A percentile compares a stretch with the other conserved stretches of the same genome.
Conservation (phyloP, 2,888 invertebrate species). For the Pammene fasciana region DNA sequence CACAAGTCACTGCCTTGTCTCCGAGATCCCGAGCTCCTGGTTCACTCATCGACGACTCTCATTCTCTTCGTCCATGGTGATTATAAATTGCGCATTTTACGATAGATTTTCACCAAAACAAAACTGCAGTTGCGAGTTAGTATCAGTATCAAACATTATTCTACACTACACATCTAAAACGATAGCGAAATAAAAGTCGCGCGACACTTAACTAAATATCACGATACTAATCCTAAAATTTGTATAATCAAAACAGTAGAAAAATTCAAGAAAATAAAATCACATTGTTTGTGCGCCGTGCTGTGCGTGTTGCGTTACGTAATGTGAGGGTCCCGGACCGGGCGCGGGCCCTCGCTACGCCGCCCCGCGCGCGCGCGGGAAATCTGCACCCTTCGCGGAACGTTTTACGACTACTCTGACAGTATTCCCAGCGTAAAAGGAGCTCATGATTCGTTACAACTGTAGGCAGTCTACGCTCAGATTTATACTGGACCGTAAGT, state of each 20-base stretch:
- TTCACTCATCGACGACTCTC: conserved; percentile 46
- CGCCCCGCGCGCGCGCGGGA: conserved; percentile 45
- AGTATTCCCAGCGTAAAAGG: neutral
- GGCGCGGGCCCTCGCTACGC: conserved; percentile 52
- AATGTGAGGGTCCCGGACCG: conserved; percentile 74
- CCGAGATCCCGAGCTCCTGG: conserved; percentile 28
- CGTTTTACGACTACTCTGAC: neutral
- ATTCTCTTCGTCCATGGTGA: conserved; percentile 42
- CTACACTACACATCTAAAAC: conserved; percentile 66
- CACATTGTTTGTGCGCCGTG: conserved; percentile 83
- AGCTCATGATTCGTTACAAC: neutral
- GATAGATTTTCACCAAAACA: conserved; percentile 52
- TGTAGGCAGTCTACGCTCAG: neutral
- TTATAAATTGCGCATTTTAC: conserved; percentile 46
- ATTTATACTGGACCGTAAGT: neutral
- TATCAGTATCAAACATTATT: conserved; percentile 54
- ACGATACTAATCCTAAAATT: conserved; percentile 77
- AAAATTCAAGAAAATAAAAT: conserved; percentile 77
- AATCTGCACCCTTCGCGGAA: conserved; percentile 31
- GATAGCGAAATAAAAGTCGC: conserved; percentile 62
- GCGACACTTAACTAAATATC: conserved; percentile 75
- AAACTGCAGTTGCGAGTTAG: conserved; percentile 59
- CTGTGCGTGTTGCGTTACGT: conserved; percentile 82
- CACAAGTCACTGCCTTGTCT: conserved; percentile 41
- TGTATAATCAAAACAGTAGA: conserved; percentile 81